Percentiles rank a stretch among this genome's conserved stretches.
These are phyloP conservation scores for Notechis scutatus DNA, from an alignment of 2,113 vertebrate genomes.

Conservation along the genomic window DNA sequence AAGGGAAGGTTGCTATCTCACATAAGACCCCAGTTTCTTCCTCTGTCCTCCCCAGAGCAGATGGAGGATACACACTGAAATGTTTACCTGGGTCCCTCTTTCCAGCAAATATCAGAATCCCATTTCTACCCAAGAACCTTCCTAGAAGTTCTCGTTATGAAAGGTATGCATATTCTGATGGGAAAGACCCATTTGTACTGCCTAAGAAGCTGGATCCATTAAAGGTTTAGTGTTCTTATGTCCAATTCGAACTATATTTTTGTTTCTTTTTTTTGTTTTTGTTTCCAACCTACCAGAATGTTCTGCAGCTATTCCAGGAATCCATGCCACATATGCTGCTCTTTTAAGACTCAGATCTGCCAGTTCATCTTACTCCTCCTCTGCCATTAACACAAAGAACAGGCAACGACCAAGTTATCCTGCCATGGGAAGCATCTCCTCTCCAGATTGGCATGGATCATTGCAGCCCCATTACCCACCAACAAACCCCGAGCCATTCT, in stretches of 20 bases:
- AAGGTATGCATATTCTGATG: no score
- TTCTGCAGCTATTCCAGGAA: slow-evolving; percentile 74
- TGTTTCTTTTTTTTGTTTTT: neutral
- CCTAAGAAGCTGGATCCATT: neutral
- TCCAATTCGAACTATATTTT: neutral
- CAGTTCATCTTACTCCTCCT: slow-evolving; percentile 70
- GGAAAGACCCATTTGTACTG: neutral
- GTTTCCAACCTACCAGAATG: slow-evolving; percentile 66
- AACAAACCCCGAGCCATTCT: slow-evolving; percentile 75
- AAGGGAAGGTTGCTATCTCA: neutral
- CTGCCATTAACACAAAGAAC: slow-evolving; percentile 71
- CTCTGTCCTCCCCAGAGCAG: neutral
- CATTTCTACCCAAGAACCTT: neutral
- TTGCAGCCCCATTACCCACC: slow-evolving; percentile 74
- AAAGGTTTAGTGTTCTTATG: neutral
- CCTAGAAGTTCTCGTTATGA: neutral
- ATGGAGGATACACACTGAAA: neutral
- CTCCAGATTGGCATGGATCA: slow-evolving; percentile 76
- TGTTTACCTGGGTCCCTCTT: neutral
- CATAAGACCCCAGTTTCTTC: neutral
- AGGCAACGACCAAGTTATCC: slow-evolving; percentile 72
- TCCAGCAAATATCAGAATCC: neutral
- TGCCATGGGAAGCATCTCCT: slow-evolving; percentile 59
- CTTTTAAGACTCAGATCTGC: slow-evolving; percentile 84
- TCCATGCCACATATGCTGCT: slow-evolving; percentile 82